phyloP scores from a whole-genome alignment of 2,113 vertebrate species.

The Hypomesus transpacificus region DNA sequence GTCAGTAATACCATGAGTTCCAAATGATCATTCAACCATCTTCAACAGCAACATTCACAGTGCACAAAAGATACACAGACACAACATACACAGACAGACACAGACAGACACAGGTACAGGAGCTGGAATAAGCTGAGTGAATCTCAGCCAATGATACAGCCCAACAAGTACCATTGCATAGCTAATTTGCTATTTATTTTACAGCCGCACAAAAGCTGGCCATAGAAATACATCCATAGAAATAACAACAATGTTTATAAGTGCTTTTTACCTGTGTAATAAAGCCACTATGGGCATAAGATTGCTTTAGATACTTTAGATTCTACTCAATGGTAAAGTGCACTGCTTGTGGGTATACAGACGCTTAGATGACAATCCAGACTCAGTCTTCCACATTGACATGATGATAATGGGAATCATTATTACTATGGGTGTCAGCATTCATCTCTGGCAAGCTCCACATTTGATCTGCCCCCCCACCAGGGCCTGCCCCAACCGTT shows the following conservation, averaged over 20 bases:
- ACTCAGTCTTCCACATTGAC: constrained; percentile 50
- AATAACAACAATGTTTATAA: too few species aligned
- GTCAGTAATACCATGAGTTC: constrained; percentile 13
- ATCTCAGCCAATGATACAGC: constrained; percentile 21
- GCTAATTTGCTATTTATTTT: constrained; percentile 34
- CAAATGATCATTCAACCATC: constrained; percentile 34
- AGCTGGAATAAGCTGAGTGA: neutral
- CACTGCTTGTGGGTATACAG: too few species aligned
- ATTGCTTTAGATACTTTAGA: too few species aligned
- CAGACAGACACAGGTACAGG: constrained; percentile 19
- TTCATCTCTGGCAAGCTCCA: constrained; percentile 57
- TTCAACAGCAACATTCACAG: constrained; percentile 4
- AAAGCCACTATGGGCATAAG: too few species aligned
- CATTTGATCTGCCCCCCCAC: constrained; percentile 46
- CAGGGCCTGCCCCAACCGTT: constrained; percentile 33
- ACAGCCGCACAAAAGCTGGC: constrained; percentile 24
- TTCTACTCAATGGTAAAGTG: too few species aligned
- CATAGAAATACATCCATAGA: too few species aligned
- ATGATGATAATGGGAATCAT: constrained; percentile 24
- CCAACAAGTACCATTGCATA: constrained; percentile 51
- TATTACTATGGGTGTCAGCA: constrained; percentile 33
- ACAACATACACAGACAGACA: constrained; percentile 27
- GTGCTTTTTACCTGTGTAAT: too few species aligned
- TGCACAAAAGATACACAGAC: constrained; percentile 13
- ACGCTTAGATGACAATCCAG: neutral